phyloP scores from a whole-genome alignment of 2,888 invertebrate species.

The Polylopha cassiicola region DNA sequence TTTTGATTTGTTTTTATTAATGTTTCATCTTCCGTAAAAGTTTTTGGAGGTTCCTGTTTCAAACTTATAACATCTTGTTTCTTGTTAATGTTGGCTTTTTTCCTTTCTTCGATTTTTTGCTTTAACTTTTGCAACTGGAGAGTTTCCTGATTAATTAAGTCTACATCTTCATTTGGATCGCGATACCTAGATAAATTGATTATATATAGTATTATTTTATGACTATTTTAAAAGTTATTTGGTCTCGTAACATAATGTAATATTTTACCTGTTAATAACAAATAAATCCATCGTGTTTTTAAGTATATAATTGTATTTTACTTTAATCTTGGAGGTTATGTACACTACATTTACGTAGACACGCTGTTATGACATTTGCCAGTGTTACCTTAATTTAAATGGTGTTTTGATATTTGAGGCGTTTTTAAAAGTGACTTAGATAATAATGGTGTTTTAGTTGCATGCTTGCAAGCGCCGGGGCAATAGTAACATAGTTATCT shows the following conservation, averaged over 20 bases:
- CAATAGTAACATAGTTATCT: too few relatives aligned
- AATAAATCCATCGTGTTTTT: slow-evolving; percentile 80
- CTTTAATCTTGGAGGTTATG: too few relatives aligned
- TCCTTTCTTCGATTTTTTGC: slow-evolving; percentile 78
- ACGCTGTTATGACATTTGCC: too few relatives aligned
- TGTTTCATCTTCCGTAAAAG: slow-evolving; percentile 29
- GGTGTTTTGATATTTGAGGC: too few relatives aligned
- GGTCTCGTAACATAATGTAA: neutral
- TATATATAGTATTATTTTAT: slow-evolving; percentile 5
- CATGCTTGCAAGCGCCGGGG: too few relatives aligned
- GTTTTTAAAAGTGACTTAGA: too few relatives aligned
- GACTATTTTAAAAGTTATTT: slow-evolving; percentile 11
- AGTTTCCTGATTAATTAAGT: slow-evolving; percentile 67
- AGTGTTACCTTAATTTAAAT: too few relatives aligned
- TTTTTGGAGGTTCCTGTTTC: slow-evolving; percentile 30
- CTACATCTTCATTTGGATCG: slow-evolving; percentile 53
- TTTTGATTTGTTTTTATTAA: slow-evolving; percentile 36
- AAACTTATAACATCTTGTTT: slow-evolving; percentile 41
- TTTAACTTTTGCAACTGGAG: slow-evolving; percentile 77
- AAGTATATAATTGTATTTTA: slow-evolving; percentile 17
- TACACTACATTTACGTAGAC: too few relatives aligned
- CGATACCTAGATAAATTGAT: slow-evolving; percentile 54
- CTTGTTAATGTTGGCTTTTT: slow-evolving; percentile 45
- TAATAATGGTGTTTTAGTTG: too few relatives aligned
- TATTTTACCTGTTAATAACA: slow-evolving; percentile 80